Base-by-base conservation (phyloP, 1,140 invertebrate species). In the Trichomalopsis sarcophagae region DNA sequence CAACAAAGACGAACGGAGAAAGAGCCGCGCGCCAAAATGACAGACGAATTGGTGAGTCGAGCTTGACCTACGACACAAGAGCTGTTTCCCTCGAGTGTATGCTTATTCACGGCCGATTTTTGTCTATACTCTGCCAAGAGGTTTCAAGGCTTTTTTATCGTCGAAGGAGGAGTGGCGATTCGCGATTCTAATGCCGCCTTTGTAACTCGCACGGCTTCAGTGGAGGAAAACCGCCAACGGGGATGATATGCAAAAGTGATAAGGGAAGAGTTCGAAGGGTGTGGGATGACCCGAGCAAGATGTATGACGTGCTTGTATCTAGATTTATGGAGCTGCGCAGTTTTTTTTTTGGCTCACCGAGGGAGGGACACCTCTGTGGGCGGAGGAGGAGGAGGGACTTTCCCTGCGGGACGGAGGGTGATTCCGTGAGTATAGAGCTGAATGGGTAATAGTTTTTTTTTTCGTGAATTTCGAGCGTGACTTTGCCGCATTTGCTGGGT, bases 241-340 rank as follows among this genome's bases (percentile, higher is more conserved):
- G 68, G 10, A 33, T 71, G 68, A 71, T 71, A 33, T 33, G 68
- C 68, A 30, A 71, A 71, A 71, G 68, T 71, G 68, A 71, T 71
- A 71, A 71, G 68, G 3, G 66, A 55, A 17, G 10, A 33, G 23
- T 71, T 71, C 68, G 27, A 30, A 71, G 68, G 68, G 27, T 71
- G 27, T 71, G 55, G 55, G 55, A 44, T 44, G 40, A 62, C 55
- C 5, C 55, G 55, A 17, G 21, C 55, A 62, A 62, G 55, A 62
- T 62, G 55, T 62, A 62, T 62, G 55, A n/a, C 5, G 55, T 62
- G 68, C 30, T 30, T 71, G 30, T 71, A 71, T 71, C 68, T 30
- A 30, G 23, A 71, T 71, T 71, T 71, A 71, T 71, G 33, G 30
- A 3, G 21, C 9, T 6, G 68, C 68, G 68, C 68, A n/a, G 23